Evolutionary conservation across 2,113 vertebrate genomes (phyloP), one percentile per base, ranked within the genome.

Genomic region (Xenopus tropicalis): DNA sequence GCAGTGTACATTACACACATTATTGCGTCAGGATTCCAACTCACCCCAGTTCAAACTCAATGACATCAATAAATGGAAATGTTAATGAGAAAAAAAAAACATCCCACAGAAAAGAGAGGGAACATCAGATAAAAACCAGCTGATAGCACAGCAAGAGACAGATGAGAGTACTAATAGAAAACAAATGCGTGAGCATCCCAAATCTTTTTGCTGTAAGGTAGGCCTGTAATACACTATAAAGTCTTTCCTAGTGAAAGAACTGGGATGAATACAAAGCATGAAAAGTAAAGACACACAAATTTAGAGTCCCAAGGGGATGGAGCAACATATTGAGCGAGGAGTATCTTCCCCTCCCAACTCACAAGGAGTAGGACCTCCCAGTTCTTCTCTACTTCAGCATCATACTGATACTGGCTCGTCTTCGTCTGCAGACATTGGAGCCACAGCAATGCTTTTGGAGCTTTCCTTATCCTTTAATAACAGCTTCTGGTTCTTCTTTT

Each of bases 401-500:
- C 66, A 54, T 46, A 22, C 63, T 59, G 29, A 62, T 19, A 52
- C 14, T 58, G 54, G 22, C 29, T 69, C 17, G n/a, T 69, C 46
- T 24, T 58, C 56, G 16, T 69, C 25, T 63, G 66, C 66, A 76
- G 44, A 51, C 69, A 51, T 23, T 22, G n/a, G 43, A 48, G 73
- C 24, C 73, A 24, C 14, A 23, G 20, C 63, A 48, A 11, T 21
- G 57, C 25, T 25, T 63, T 43, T 24, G 63, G 0, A 63, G 66
- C 24, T 69, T 69, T 62, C 29, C 54, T 68, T 63, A 19, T 44
- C 19, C 14, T 69, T 58, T 68, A 59, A 61, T 67, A 67, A 61
- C 64, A 14, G 52, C 64, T 74, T 74, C 65, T 69, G 66, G 62
- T 74, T 66, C 72, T 54, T 17, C 19, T 54, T 63, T 69, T 69